phyloP scores from a whole-genome alignment of 2,888 invertebrate species.

The Hylaea fasciaria region DNA sequence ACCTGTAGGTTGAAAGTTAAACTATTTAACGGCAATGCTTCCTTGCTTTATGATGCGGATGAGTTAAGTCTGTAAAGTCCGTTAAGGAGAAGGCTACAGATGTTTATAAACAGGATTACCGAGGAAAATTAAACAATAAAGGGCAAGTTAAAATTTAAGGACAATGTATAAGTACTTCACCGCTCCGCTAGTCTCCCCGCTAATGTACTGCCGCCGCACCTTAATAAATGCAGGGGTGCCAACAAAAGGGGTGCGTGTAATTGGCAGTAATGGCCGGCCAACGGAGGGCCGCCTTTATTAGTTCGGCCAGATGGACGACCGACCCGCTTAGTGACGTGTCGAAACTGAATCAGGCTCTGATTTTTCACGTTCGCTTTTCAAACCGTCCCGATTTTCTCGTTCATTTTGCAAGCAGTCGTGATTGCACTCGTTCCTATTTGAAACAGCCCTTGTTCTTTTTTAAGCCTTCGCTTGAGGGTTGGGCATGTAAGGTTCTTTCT shows the following conservation, averaged over 20 bases:
- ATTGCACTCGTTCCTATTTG: slow-evolving; percentile 6
- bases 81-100: too few species aligned
- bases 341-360: slow-evolving; percentile 49
- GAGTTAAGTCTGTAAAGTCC: too few species aligned
- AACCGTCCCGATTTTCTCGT: slow-evolving; percentile 19
- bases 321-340: slow-evolving; percentile 50
- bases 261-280: slow-evolving; percentile 60
- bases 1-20: too few species aligned
- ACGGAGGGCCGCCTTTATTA: slow-evolving; percentile 52
- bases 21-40: too few species aligned
- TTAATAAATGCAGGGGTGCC: slow-evolving; percentile 67
- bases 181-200: slow-evolving; percentile 51
- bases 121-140: neutral
- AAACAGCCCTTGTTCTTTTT: neutral
- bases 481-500: neutral
- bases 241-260: slow-evolving; percentile 57
- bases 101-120: too few species aligned
- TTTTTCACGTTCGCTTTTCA: slow-evolving; percentile 40
- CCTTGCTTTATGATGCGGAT: too few species aligned
- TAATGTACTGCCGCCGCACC: slow-evolving; percentile 34
- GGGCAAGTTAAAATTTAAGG: neutral
- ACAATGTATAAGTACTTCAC: neutral
- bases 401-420: slow-evolving; percentile 13
- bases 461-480: slow-evolving; percentile 5
- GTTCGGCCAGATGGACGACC: slow-evolving; percentile 45